phyloP scores from a whole-genome alignment of 2,797 vertebrate genomes.

The Phylloscopus collybita region DNA sequence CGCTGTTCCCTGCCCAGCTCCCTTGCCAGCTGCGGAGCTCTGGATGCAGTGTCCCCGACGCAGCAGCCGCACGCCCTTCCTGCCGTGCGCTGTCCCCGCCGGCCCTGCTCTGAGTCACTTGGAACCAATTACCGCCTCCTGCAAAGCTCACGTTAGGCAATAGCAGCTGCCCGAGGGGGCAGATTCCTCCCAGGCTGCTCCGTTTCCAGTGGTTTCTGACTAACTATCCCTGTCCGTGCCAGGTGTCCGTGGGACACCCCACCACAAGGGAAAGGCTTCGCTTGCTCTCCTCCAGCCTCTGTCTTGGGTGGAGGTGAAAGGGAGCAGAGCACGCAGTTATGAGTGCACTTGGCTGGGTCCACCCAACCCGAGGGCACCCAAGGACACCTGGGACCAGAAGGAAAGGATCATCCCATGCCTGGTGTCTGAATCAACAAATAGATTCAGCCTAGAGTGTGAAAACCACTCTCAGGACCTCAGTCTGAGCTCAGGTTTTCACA shows the following conservation, averaged over 20 bases:
- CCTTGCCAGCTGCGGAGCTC: neutral
- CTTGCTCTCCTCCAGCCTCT: neutral
- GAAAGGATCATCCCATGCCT: rapidly evolving
- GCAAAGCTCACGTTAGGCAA: slow-evolving; percentile 53
- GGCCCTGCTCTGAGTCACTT: slow-evolving; percentile 22
- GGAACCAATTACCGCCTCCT: slow-evolving; percentile 28
- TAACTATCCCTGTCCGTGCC: neutral
- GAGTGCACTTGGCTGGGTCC: neutral
- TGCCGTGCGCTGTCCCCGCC: neutral
- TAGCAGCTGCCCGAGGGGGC: slow-evolving; percentile 24
- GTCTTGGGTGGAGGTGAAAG: neutral
- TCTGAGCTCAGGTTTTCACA: neutral
- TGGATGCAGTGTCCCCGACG: rapidly evolving
- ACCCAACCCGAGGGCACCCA: neutral
- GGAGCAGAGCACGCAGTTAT: neutral
- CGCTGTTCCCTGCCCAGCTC: neutral
- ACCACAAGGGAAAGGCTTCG: neutral
- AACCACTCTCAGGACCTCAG: neutral
- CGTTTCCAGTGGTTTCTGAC: slow-evolving; percentile 30
- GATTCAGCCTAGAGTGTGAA: neutral
- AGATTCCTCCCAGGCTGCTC: slow-evolving; percentile 39
- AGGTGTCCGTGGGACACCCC: neutral
- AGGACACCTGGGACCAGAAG: neutral
- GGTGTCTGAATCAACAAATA: neutral
- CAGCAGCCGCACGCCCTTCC: neutral